phyloP scores from a whole-genome alignment of 2,797 vertebrate genomes.

The Heteromormyrus szaboi region DNA sequence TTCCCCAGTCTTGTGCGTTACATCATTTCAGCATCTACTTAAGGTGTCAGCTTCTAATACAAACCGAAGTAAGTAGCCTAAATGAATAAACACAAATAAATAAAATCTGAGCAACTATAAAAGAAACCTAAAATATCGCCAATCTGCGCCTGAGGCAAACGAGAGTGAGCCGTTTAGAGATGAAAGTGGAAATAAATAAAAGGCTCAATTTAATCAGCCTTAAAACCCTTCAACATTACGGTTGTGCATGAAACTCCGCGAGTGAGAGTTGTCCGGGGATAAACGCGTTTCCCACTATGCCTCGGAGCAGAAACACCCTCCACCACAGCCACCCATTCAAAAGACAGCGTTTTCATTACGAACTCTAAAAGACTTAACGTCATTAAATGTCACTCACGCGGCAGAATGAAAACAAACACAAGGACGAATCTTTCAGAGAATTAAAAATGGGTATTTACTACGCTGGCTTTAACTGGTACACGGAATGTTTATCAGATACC shows the following conservation, averaged over 20 bases:
- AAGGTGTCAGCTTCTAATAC: conserved; percentile 23
- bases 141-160: conserved; percentile 86
- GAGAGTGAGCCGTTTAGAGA: conserved; percentile 91
- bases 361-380: conserved; percentile 95
- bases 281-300: conserved; percentile 91
- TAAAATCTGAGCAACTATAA: conserved; percentile 67
- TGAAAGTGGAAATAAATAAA: conserved; percentile 99
- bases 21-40: conserved; percentile 12
- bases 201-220: conserved; percentile 98
- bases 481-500: neutral
- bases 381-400: conserved; percentile 88
- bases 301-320: conserved; percentile 82
- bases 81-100: conserved; percentile 67
- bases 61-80: conserved; percentile 47
- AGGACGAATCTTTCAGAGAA: conserved; percentile 74
- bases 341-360: conserved; percentile 80
- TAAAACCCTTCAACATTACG: conserved; percentile 93
- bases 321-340: conserved; percentile 87
- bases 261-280: conserved; percentile 93
- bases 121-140: conserved; percentile 66
- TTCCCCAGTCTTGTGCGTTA: neutral
- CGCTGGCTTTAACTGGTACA: conserved; percentile 61
- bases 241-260: conserved; percentile 83
- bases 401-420: conserved; percentile 75
- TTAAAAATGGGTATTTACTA: conserved; percentile 66